These are phyloP conservation scores for Gastrophysa polygoni DNA, from an alignment of 2,888 invertebrate species.

Conservation along the genomic window DNA sequence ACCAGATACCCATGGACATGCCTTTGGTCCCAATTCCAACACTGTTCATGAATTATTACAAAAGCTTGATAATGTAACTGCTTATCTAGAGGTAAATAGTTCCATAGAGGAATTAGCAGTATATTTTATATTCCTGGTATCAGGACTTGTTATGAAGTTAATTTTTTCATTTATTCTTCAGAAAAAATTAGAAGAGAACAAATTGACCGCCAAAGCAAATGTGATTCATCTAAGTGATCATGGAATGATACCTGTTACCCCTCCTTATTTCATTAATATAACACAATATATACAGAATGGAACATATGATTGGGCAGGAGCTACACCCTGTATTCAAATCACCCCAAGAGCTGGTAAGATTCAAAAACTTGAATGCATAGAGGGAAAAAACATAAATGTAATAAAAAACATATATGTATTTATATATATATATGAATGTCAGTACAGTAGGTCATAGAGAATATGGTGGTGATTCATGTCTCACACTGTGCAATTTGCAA, in stretches of 20 bases:
- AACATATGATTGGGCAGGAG: slow-evolving; percentile 61
- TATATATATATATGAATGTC: too few species aligned
- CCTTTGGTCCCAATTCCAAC: slow-evolving; percentile 62
- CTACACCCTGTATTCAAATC: slow-evolving; percentile 66
- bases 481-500: too few species aligned
- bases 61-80: slow-evolving; percentile 62
- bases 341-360: slow-evolving; percentile 63
- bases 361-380: neutral
- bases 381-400: neutral
- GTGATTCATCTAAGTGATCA: slow-evolving; percentile 76
- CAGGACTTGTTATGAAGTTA: too few species aligned
- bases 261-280: slow-evolving; percentile 63
- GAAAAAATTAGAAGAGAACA: slow-evolving; percentile 59
- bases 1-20: slow-evolving; percentile 70
- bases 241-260: slow-evolving; percentile 67
- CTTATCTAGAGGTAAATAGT: slow-evolving; percentile 62
- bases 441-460: too few species aligned
- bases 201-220: slow-evolving; percentile 64
- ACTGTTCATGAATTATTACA: slow-evolving; percentile 54
- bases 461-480: too few species aligned
- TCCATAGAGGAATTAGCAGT: too few species aligned
- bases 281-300: slow-evolving; percentile 60
- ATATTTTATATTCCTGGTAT: too few species aligned
- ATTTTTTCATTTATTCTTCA: slow-evolving; percentile 35
- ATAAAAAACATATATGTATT: too few species aligned